Base-by-base conservation (phyloP, 2,113 vertebrate genomes). In the Struthio camelus region DNA sequence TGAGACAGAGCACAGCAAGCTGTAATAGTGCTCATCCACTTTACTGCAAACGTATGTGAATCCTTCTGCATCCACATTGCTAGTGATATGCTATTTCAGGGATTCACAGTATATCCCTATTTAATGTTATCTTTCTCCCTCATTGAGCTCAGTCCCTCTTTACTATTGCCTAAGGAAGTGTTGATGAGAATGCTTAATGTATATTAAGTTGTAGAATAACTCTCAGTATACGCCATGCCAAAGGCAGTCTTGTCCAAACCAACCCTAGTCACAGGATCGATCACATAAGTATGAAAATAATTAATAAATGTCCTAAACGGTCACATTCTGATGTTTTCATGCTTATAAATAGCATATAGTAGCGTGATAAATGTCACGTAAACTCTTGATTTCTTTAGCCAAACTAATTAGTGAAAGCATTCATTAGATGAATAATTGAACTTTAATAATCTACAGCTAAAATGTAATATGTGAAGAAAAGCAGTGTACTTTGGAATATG, bases 1-100 rank as follows among this genome's bases (percentile, higher is more conserved):
- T 18, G 6, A 3, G 18, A 75, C 40, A 75, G 5, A 79, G 48
- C 3, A 48, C 13, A 32, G 6, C 0, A 0, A 80, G 9, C 4
- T 54, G 14, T 48, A 53, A 83, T 14, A 53, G 46, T 11, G 8
- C 32, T 69, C 22, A 27, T 53, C 62, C 61, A 36, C 36, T 67
- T 67, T 51, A 67, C 25, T 32, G 67, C 70, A 51, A 44, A 36
- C 20, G 3, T 42, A 59, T 15, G 42, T 36, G 32, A 16, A 59
- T 75, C 13, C 10, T 44, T 58, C 53, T n/a, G 10, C 25, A 66
- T 30, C 15, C n/a, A 44, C 13, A 6, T 15, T 67, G 19, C 7
- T 32, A 75, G 19, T 50, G 15, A 25, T 11, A 82, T 0, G 1
- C 6, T 75, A 13, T n/a, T 42, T 59, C 40, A 75, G 36, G 51